phyloP scores from a whole-genome alignment of 2,888 invertebrate species.

The Agrochola lychnidis region DNA sequence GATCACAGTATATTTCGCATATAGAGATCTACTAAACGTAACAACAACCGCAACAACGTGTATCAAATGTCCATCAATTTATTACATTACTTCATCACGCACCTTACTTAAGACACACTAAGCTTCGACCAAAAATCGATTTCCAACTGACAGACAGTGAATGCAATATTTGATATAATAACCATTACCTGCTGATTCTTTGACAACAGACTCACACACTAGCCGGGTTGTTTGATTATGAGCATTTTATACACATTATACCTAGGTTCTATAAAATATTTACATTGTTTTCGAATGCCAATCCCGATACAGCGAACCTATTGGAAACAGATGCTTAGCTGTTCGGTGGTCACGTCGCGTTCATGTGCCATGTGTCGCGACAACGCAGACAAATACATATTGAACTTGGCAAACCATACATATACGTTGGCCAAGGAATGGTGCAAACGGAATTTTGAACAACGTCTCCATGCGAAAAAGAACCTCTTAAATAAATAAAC shows the following conservation, averaged over 20 bases:
- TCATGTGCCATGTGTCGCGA: conserved; percentile 77
- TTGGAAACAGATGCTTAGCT: conserved; percentile 50
- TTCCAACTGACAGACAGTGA: conserved; percentile 50
- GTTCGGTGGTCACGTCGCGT: conserved; percentile 62
- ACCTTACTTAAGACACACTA: conserved; percentile 59
- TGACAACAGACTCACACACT: conserved; percentile 63
- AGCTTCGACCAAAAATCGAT: conserved; percentile 54
- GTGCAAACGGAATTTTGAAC: conserved; percentile 85
- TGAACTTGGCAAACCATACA: conserved; percentile 77
- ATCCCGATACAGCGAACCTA: conserved; percentile 65
- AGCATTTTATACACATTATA: conserved; percentile 74
- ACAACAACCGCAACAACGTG: conserved; percentile 67
- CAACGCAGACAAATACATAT: conserved; percentile 55
- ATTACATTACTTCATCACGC: conserved; percentile 52
- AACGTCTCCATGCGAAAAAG: conserved; percentile 87
- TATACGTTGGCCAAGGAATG: conserved; percentile 65
- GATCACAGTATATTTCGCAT: conserved; percentile 84
- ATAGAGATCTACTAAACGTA: conserved; percentile 80
- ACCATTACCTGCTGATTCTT: conserved; percentile 50
- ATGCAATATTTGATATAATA: conserved; percentile 51
- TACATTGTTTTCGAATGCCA: conserved; percentile 70
- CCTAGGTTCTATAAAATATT: conserved; percentile 74
- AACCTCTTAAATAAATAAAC: conserved; percentile 81
- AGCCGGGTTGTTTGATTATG: conserved; percentile 64
- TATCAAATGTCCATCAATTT: conserved; percentile 62